Conservation (phyloP, 2,797 vertebrate species). For the Poeciliopsis turneri region DNA sequence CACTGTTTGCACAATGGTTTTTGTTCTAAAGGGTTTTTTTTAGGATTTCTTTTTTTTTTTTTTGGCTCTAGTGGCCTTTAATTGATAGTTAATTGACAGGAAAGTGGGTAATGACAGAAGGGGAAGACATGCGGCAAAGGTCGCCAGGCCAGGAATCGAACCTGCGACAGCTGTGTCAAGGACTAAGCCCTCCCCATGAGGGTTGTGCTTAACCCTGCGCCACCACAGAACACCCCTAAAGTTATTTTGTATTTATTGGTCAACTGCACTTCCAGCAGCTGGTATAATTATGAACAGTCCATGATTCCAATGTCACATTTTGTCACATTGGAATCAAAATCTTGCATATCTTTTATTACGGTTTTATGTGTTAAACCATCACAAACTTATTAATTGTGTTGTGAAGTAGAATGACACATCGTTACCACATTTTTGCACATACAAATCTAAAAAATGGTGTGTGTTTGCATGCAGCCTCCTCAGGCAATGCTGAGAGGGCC, state of each 20-base stretch:
- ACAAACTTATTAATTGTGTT: neutral
- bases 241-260: neutral
- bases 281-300: neutral
- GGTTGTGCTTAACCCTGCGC: too few species aligned
- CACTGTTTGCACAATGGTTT: neutral
- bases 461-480: neutral
- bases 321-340: neutral
- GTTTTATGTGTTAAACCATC: neutral
- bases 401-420: neutral
- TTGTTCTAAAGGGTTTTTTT: neutral
- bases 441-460: neutral
- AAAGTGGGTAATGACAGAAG: too few species aligned
- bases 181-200: too few species aligned
- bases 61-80: too few species aligned
- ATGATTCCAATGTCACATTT: neutral
- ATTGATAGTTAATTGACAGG: too few species aligned
- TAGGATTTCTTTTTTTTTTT: too few species aligned
- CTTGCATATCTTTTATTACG: neutral
- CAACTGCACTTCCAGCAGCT: neutral
- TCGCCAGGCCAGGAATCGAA: too few species aligned
- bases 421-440: neutral
- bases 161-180: too few species aligned
- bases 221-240: too few species aligned
- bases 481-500: neutral
- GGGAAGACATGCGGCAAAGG: too few species aligned